Base-by-base conservation (phyloP, 2,797 vertebrate genomes). In the Chlorospingus flavigularis region DNA sequence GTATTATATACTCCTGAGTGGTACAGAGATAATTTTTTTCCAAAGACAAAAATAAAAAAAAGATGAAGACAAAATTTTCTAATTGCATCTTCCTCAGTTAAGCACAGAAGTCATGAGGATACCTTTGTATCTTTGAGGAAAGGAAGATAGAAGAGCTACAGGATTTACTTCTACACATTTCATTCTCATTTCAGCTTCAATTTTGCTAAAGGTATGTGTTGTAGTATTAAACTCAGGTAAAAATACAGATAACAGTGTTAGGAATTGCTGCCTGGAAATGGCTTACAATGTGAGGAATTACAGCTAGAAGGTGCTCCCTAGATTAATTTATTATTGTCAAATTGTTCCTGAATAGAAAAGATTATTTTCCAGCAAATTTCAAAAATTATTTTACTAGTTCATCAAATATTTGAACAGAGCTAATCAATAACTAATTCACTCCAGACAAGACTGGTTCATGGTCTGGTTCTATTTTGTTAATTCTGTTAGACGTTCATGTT, bases 271-370 rank as follows among this genome's bases (percentile, higher is more conserved):
- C 3, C 13, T 17, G 42, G 21, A 61, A 21, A 26, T 50, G 26
- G 7, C 7, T 30, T 57, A 3, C 15, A 19, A 20, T 35, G 23
- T 65, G 30, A 73, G 5, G 2, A 8, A 45, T 18, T 28, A 39
- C 17, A 14, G 17, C 6, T 62, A 50, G 54, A 57, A 72, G 17
- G 2, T 7, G 0, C 0, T 72, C 11, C 7, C 11, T 57, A 15
- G 3, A 48, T 57, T 39, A 4, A 47, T 25, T 83, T 47, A 6
- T 45, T 72, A n/a, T 58, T 86, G 47, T 18, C 37, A 77, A 23
- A 37, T 43, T 6, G 12, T 37, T 12, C 53, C 40, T 37, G 28
- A 76, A 47, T 26, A 83, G 31, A 92, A 91, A 83, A 77, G 0
- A 71, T 14, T 26, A 15, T 84, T 84, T 88, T 66, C 15, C 19